Evolutionary conservation across 2,113 vertebrate genomes (phyloP), one percentile per base, ranked within the genome.

Genomic region (Corynorhinus townsendii): DNA sequence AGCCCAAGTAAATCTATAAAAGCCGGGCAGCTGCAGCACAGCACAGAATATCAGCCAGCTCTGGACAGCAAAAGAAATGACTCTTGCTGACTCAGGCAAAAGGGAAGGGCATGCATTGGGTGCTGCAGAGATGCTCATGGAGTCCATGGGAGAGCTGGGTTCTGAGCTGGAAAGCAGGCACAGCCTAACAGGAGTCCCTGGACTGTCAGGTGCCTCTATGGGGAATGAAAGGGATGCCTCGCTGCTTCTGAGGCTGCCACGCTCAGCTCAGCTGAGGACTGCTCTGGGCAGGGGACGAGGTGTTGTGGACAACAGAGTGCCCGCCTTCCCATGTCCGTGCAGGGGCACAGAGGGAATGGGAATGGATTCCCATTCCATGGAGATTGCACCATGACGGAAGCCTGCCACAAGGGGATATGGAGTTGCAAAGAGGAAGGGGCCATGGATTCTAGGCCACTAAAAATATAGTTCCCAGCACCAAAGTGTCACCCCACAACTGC

Each of bases 1-100:
- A 86, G 43, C 54, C 49, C 90, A 3, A 20, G n/a, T 49, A 73
- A 95, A 91, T 38, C 45, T 73, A 49, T 33, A 86, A 94, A 89
- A n/a, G 22, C 83, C 47, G 80, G 71, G 68, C 47, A 64, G 75
- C 83, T 38, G 56, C 16, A 38, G 11, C 38, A 8, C 3, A 15
- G 33, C 8, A 1, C 38, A 30, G 68, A 35, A 12, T 19, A 28
- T 40, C 73, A 68, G 75, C 90, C n/a, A 19, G 40, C 10, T 84
- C 94, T 68, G n/a, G 14, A 68, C 33, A 54, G 83, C 30, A 30
- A 79, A 49, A 45, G 66, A 52, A 86, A 43, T 7, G 1, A 2
- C 22, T 68, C 56, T 17, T 68, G 95, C 82, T 82, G 79, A 94
- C 45, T 85, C 66, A 22, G 14, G 87, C 71, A n/a, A 19, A 77